Evolutionary conservation across 1,140 invertebrate genomes (phyloP), one percentile per base, ranked within the genome.

Genomic region (Leptinotarsa defecta): DNA sequence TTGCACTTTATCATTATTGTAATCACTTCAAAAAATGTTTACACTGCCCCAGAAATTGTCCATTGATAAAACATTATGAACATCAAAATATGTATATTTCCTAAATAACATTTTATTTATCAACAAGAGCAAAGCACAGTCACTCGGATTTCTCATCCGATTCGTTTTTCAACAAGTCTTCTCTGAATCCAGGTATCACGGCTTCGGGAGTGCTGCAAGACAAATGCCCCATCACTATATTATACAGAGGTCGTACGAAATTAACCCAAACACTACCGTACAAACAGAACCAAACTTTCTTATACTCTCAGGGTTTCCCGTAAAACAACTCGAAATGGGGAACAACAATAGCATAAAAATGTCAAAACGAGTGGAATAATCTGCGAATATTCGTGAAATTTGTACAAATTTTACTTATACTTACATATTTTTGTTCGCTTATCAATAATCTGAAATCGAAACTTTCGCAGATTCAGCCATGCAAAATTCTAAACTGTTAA

Each of bases 181-280:
- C 48, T 19, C 13, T 68, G 43, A 65, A 73, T 17, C 71, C 71
- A 19, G 71, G 71, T 19, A 73, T 49, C 34, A 73, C 34, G 17
- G 52, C 52, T 57, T 57, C 52, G n/a, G 52, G 52, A 17, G 52
- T 57, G 52, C 52, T 57, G 52, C 52, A 57, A 57, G 52, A 57
- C 52, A 57, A 57, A 57, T 15, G 52, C 52, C 15, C 52, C 52
- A 57, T 57, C 15, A 57, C 52, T 15, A 57, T 17, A 57, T 57
- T 57, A 57, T 57, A 57, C 52, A 57, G 52, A 57, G 52, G 15
- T 57, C 17, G 1, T n/a, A 1, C 8, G 34, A 3, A 43, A 43
- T 11, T 43, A 11, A 43, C 34, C 34, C 34, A 43, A 43, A 43
- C 3, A 43, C 34, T 43, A 43, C 34, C 34, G 34, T 43, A 43